Base-by-base conservation (phyloP, 2,888 invertebrate genomes). In the Stenotaenia linearis region DNA sequence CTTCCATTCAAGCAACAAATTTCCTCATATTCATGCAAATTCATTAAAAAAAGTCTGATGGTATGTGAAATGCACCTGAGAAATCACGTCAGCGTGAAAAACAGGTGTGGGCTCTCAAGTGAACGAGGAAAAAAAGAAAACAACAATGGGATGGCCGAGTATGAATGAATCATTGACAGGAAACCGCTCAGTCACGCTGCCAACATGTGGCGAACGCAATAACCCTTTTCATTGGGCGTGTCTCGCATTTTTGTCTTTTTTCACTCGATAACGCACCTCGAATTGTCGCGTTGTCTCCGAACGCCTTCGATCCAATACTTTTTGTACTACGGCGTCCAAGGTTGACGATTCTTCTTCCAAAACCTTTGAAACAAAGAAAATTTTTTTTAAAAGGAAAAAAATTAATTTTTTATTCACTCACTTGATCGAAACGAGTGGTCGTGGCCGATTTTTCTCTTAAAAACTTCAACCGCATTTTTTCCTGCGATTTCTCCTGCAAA, bases 91-190 rank as follows among this genome's bases (percentile, higher is more conserved):
- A 45, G 74, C 25, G 74, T 74, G 74, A 28, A 28, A 74, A 10
- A 23, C 74, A 28, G 74, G 25, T 74, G 74, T 74, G 25, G 30
- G 25, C 74, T 74, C 25, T 74, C 30, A 74, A 21, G 74, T 23
- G 74, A 74, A 74, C 25, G 74, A 74, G 74, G 74, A 74, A 74
- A 74, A 74, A 74, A 74, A 74, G 30, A 74, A 74, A 30, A 74
- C 74, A 30, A 30, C 74, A 74, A 74, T 30, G 30, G 74, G 30
- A 28, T 23, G 74, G 23, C 74, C 15, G 12, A 45, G 7, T 45
- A 45, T 45, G 45, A 45, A 45, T 45, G 45, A 45, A 45, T 45
- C 45, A 45, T 45, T 45, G 45, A 15, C 45, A 45, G 45, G 45
- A 45, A 45, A 45, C 45, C 45, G 45, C 45, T 45, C 45, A 45